A percentile compares a stretch with the other conserved stretches of the same genome.
Conservation (phyloP, 2,888 invertebrate genomes). For the Lymantria dispar region DNA sequence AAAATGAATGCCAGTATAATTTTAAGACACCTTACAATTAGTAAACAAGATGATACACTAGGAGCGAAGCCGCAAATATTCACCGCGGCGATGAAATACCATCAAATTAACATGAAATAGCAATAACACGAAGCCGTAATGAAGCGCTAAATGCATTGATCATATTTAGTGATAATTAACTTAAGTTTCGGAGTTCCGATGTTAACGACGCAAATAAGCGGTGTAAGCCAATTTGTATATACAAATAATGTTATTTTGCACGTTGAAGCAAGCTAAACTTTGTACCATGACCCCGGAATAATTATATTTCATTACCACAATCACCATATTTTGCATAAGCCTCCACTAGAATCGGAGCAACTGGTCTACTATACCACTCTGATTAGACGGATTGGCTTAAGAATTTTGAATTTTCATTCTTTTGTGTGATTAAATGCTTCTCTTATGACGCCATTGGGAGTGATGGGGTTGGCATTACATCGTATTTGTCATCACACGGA, state of each 20-base stretch:
- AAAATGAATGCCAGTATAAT: constrained; percentile 16
- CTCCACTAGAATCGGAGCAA: no score
- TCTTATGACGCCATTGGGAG: no score
- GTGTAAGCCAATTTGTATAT: constrained; percentile 45
- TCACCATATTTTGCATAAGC: background rate
- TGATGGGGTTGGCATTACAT: no score
- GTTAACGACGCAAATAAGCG: constrained; percentile 52
- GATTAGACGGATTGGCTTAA: no score
- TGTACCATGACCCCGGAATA: constrained; percentile 32
- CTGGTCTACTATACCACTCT: no score
- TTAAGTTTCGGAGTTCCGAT: constrained; percentile 46
- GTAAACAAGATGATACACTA: constrained; percentile 38
- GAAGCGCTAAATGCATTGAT: constrained; percentile 67
- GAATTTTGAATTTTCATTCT: no score
- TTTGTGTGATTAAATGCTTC: no score
- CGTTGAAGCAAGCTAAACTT: constrained; percentile 40
- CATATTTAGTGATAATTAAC: constrained; percentile 62
- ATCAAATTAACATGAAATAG: constrained; percentile 50
- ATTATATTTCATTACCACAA: background rate
- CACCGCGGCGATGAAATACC: constrained; percentile 23
- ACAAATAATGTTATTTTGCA: constrained; percentile 21
- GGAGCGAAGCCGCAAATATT: constrained; percentile 41
- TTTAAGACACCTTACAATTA: constrained; percentile 38
- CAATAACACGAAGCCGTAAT: constrained; percentile 57
- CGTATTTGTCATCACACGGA: no score